Base-by-base conservation (phyloP, 2,113 vertebrate species). In the Triplophysa siluroides region DNA sequence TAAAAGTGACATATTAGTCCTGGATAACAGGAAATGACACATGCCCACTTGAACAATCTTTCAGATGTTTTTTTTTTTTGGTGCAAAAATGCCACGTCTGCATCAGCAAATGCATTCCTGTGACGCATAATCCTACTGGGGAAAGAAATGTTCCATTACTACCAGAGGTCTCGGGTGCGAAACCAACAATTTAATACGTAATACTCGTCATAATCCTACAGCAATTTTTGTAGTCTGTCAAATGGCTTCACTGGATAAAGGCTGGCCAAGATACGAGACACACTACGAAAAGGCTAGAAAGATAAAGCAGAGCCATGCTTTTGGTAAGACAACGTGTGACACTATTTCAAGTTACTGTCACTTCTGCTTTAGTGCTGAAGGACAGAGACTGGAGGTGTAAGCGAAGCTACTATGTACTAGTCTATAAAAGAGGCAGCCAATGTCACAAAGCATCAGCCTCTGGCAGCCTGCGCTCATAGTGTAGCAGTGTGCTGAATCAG, bases 361-460 rank as follows among this genome's bases (percentile, higher is more conserved):
- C 45, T 21, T 66, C 52, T 64, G 61, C 14, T 64, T 63, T 21
- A 64, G 41, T 11, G 8, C 16, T 50, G 61, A 61, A 33, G 18
- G 74, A 76, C 16, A 52, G 41, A 24, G 18, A 77, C 50, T 65
- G 26, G 47, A 65, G 24, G 45, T 65, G 75, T 65, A 62, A 54
- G 62, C 10, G 26, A 61, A 65, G 62, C 62, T 60, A 68, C 33
- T 21, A n/a, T 10, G 62, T n/a, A 19, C n/a, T 33, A 47, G 56
- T 21, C 65, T 19, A 47, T 52, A 33, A 72, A 9, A 33, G 45
- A 62, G 61, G 45, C 26, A 24, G 41, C 23, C 52, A 11, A 23
- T 81, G 71, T 68, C 73, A 66, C 3, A 33, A 60, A 24, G 13
- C 24, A 68, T 80, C 62, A 80, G n/a, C n/a, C 47, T 54, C 50